A percentile compares a stretch with the other conserved stretches of the same genome.
These are phyloP conservation scores for Xiphorhynchus erythropygius DNA, from an alignment of 2,797 vertebrate species.

Conservation along the genomic window DNA sequence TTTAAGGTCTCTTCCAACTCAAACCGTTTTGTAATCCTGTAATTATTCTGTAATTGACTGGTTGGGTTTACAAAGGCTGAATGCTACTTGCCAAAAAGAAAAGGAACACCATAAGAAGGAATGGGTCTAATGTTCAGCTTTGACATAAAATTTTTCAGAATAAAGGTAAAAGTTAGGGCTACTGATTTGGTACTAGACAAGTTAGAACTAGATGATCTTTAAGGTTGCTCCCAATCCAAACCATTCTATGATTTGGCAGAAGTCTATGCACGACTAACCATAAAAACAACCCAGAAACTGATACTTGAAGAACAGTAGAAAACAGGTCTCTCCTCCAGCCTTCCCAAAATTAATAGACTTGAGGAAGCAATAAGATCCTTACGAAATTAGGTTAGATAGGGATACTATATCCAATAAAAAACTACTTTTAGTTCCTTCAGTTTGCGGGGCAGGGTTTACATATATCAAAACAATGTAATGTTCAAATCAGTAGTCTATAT, in stretches of 20 bases:
- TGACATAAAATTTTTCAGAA: background rate
- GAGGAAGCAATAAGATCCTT: background rate
- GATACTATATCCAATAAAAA: background rate
- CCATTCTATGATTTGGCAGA: background rate
- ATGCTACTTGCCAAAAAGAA: background rate
- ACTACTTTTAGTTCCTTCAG: background rate
- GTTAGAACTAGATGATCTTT: background rate
- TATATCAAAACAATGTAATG: background rate
- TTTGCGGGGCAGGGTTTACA: background rate
- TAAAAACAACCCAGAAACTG: background rate
- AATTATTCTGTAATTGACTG: background rate
- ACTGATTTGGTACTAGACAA: background rate
- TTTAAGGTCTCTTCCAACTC: background rate
- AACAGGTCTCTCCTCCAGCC: background rate
- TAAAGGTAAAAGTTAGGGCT: background rate
- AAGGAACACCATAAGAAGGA: background rate
- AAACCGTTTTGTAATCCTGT: background rate
- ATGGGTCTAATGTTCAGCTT: background rate
- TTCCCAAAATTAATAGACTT: background rate
- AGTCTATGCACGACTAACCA: background rate
- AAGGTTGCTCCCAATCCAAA: background rate
- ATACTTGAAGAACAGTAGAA: background rate
- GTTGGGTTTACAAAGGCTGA: background rate
- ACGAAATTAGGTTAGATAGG: background rate
- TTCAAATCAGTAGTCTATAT: background rate